A percentile compares a stretch with the other conserved stretches of the same genome.
phyloP scores from a whole-genome alignment of 1,140 invertebrate species.

The Latrodectus geometricus region DNA sequence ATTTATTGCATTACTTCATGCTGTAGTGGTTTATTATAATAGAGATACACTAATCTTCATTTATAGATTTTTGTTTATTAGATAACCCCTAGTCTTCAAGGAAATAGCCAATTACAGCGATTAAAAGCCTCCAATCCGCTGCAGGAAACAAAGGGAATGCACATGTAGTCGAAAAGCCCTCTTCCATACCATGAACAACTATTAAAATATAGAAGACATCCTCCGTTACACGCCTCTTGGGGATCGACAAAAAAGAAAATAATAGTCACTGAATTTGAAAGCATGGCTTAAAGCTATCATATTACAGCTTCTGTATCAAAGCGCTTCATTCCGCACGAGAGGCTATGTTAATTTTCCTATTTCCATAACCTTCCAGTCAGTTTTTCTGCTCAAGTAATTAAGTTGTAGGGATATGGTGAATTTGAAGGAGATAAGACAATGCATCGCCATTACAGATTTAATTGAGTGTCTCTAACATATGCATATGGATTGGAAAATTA shows the following conservation, averaged over 20 bases:
- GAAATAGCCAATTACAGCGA: conserved; percentile 37
- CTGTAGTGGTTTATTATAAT: too few species aligned
- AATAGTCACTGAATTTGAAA: not conserved
- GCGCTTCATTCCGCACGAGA: not conserved
- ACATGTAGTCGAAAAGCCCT: not conserved
- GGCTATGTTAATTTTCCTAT: not conserved
- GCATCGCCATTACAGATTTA: not conserved
- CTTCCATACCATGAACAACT: not conserved
- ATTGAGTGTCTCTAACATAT: not conserved
- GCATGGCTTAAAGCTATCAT: not conserved
- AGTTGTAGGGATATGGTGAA: not conserved
- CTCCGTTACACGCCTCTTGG: not conserved
- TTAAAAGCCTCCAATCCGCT: conserved; percentile 23
- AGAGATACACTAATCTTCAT: too few species aligned
- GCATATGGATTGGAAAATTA: not conserved
- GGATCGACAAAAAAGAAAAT: not conserved
- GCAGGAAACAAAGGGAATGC: conserved; percentile 2
- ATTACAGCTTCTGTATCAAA: not conserved
- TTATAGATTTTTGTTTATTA: not conserved
- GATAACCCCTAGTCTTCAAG: conserved; percentile 1
- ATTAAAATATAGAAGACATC: not conserved
- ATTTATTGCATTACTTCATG: too few species aligned
- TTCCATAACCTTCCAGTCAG: not conserved
- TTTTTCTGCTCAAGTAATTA: not conserved
- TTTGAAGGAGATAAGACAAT: not conserved